Conservation (phyloP, 2,113 vertebrate genomes). For the Pardalotus punctatus region DNA sequence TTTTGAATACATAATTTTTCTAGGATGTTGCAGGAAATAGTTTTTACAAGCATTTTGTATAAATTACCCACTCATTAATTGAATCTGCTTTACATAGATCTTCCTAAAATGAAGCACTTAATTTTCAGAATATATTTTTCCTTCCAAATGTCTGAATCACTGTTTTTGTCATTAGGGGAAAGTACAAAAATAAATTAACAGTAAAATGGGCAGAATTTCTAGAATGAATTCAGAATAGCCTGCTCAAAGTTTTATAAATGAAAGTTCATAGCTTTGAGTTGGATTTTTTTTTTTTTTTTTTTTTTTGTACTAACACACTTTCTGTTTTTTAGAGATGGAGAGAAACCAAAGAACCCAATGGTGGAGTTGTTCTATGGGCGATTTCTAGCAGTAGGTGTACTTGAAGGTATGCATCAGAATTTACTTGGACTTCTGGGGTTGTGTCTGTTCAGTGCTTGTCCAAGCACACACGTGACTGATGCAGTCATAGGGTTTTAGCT, state of each 20-base stretch:
- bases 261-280: background rate
- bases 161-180: background rate
- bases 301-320: background rate
- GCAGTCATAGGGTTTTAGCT: background rate
- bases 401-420: slow-evolving; percentile 85
- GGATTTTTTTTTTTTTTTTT: background rate
- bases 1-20: background rate
- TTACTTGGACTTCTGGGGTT: background rate
- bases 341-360: slow-evolving; percentile 99
- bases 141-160: background rate
- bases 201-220: background rate
- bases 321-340: slow-evolving; percentile 83
- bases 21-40: background rate
- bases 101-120: background rate
- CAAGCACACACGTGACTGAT: background rate
- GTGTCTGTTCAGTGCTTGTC: background rate
- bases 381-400: slow-evolving; percentile 93
- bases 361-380: slow-evolving; percentile 97
- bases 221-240: background rate
- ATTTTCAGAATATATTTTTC: background rate
- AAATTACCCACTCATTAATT: background rate
- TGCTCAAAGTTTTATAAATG: background rate
- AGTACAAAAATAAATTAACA: background rate
- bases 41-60: background rate
- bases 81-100: background rate